Percentiles rank a stretch among this genome's conserved stretches.
Conservation (phyloP, 2,888 invertebrate genomes). For the Cephalotes varians region DNA sequence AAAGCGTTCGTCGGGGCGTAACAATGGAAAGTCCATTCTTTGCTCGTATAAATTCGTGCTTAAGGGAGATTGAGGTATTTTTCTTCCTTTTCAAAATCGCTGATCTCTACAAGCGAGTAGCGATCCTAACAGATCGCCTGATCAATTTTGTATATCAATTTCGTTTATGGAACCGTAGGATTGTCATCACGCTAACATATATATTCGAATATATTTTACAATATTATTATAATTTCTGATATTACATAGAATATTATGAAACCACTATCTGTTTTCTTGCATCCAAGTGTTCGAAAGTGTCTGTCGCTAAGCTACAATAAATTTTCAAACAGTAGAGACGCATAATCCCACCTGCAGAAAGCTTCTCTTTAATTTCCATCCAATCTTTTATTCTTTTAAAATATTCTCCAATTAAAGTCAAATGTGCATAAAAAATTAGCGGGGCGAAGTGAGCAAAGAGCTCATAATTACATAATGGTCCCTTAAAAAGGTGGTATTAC, state of each 20-base stretch:
- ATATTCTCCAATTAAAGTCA: constrained; percentile 1
- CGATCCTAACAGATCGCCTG: not conserved
- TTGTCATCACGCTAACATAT: not conserved
- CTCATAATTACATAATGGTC: constrained; percentile 26
- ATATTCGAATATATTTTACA: not conserved
- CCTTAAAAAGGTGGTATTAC: constrained; percentile 9
- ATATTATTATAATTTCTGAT: not conserved
- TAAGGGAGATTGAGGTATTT: constrained; percentile 20
- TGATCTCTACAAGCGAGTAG: constrained; percentile 8
- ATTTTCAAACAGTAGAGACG: not conserved
- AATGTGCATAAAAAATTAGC: constrained; percentile 26
- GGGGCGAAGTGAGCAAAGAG: not conserved
- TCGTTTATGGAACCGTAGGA: not conserved
- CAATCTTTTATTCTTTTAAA: constrained; percentile 17
- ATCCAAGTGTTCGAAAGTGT: not conserved
- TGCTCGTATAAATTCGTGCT: constrained; percentile 36
- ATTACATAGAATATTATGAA: not conserved
- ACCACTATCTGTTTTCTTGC: not conserved
- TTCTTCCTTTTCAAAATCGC: constrained; percentile 11
- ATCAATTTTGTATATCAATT: constrained; percentile 8
- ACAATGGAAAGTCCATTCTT: constrained; percentile 23
- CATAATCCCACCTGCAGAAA: not conserved
- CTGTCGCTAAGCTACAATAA: not conserved
- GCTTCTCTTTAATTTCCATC: not conserved
- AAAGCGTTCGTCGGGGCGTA: constrained; percentile 15